phyloP scores from a whole-genome alignment of 2,797 vertebrate species.

The Anomalospiza imberbis region DNA sequence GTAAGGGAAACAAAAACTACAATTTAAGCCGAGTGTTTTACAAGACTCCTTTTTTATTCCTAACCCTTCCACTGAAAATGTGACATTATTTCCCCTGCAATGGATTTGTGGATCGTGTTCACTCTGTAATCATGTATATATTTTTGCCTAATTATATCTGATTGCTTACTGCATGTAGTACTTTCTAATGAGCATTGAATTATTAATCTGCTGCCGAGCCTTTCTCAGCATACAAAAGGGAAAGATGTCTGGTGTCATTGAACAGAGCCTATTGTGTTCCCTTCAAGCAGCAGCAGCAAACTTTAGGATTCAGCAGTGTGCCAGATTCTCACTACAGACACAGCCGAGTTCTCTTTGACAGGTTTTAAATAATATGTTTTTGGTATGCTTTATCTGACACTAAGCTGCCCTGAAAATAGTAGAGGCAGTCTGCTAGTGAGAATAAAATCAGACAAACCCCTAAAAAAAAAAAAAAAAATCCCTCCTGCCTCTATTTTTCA shows the following conservation, averaged over 20 bases:
- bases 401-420: constrained; percentile 61
- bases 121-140: background rate
- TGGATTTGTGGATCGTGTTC: background rate
- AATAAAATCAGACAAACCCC: constrained; percentile 40
- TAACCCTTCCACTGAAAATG: background rate
- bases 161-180: constrained; percentile 17
- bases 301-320: constrained; percentile 29
- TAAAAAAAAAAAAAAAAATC: background rate
- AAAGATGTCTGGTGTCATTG: background rate
- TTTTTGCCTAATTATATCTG: constrained; percentile 20
- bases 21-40: background rate
- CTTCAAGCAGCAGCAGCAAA: constrained; percentile 14
- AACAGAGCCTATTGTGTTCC: background rate
- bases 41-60: background rate
- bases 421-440: constrained; percentile 8
- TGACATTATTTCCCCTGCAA: background rate
- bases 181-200: constrained; percentile 39
- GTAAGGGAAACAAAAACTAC: background rate
- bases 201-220: constrained; percentile 46
- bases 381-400: constrained; percentile 53
- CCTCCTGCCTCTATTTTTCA: background rate
- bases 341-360: constrained; percentile 4
- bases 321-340: background rate
- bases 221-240: background rate
- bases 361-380: constrained; percentile 57